Percentiles rank a stretch among this genome's conserved stretches.
Conservation (phyloP, 2,888 invertebrate genomes). For the Caenorhabditis drosophilae region DNA sequence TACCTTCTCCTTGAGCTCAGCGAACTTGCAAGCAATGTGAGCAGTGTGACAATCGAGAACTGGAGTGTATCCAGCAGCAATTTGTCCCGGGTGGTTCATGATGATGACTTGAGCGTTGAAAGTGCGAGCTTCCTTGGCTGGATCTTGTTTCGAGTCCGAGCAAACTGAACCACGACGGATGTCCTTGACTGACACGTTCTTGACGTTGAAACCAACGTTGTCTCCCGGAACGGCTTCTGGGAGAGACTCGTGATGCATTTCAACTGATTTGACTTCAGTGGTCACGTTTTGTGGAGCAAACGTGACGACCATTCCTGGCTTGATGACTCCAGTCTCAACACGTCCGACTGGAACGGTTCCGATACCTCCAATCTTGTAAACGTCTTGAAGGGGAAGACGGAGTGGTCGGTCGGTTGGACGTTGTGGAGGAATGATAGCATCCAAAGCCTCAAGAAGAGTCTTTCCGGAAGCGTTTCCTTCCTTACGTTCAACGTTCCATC, state of each 20-base stretch:
- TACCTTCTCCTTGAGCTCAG: conserved; percentile 91
- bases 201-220: conserved; percentile 99
- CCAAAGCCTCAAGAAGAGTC: conserved; percentile 93
- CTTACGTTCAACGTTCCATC: conserved; percentile 93
- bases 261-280: conserved; percentile 99
- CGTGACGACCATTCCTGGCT: conserved; percentile 93
- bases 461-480: conserved; percentile 92
- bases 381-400: conserved; percentile 97
- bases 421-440: conserved; percentile 90
- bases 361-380: conserved; percentile 99
- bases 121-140: conserved; percentile 90
- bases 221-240: conserved; percentile 79
- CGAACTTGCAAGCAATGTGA: conserved; percentile 99
- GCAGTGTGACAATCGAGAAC: conserved; percentile 99
- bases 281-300: conserved; percentile 95
- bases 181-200: conserved; percentile 99
- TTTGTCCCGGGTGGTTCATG: conserved; percentile 98
- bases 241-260: conserved; percentile 99
- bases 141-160: conserved; percentile 95
- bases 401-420: conserved; percentile 96
- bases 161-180: conserved; percentile 98
- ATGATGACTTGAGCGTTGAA: conserved; percentile 98
- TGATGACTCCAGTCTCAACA: conserved; percentile 95
- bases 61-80: conserved; percentile 96
- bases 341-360: conserved; percentile 99